Evolutionary conservation across 2,113 vertebrate genomes (phyloP).

Genomic region (Solenodon paradoxus): DNA sequence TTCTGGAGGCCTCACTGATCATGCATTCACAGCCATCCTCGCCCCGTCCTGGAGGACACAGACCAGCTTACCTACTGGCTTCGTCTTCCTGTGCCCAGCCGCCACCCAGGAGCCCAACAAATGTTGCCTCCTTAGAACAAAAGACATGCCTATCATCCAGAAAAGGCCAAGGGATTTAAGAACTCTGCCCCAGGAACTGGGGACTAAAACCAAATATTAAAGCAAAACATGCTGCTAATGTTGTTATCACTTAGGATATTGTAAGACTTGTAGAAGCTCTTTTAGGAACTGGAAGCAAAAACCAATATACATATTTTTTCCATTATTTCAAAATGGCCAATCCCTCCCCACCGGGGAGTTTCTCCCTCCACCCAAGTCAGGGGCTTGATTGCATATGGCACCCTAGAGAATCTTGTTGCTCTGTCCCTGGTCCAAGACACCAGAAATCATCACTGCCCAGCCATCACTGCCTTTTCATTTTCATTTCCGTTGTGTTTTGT

Average conservation of each 20-base stretch:
- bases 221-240: not conserved
- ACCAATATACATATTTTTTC: not conserved
- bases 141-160: not conserved
- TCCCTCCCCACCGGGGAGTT: accelerated
- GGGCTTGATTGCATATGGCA: accelerated
- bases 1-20: not conserved
- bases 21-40: too few species aligned
- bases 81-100: too few species aligned
- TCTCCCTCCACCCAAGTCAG: not conserved
- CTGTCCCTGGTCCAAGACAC: not conserved
- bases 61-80: too few species aligned
- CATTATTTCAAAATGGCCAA: not conserved
- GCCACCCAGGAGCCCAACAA: not conserved
- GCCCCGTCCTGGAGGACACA: too few species aligned
- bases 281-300: not conserved
- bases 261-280: not conserved
- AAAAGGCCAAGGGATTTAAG: not conserved
- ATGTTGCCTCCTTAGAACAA: not conserved
- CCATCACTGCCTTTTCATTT: not conserved
- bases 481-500: not conserved
- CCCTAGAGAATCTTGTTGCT: not conserved
- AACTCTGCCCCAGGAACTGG: not conserved
- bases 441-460: not conserved
- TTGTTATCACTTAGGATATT: not conserved
- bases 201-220: not conserved